These are phyloP conservation scores for Amaurobius ferox DNA, from an alignment of 2,888 invertebrate genomes.

Conservation along the genomic window DNA sequence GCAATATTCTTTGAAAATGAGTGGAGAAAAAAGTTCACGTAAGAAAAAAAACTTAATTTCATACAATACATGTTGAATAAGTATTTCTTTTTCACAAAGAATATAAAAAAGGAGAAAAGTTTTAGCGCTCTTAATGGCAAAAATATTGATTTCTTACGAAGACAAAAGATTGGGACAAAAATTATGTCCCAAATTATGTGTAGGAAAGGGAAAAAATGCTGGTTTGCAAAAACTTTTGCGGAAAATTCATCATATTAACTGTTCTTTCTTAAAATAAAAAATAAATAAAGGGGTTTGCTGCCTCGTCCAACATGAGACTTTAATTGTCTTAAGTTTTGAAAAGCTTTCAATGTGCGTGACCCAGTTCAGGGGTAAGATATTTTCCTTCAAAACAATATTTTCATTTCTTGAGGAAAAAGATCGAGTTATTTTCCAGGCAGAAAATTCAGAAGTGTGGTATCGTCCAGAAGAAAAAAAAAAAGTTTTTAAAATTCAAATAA, in stretches of 20 bases:
- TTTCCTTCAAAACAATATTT: conserved; percentile 20
- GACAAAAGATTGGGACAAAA: conserved; percentile 32
- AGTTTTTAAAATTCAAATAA: too few relatives aligned
- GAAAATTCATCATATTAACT: conserved; percentile 26
- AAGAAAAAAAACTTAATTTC: conserved; percentile 25
- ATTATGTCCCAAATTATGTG: background rate
- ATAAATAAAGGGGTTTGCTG: conserved; percentile 29
- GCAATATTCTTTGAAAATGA: background rate
- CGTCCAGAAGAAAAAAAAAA: too few relatives aligned
- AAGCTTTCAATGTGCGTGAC: conserved; percentile 43
- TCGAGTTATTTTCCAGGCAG: conserved; percentile 33
- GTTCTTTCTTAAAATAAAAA: conserved; percentile 41
- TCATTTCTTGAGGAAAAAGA: conserved; percentile 24
- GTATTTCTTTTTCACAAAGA: conserved; percentile 13
- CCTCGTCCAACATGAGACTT: conserved; percentile 37
- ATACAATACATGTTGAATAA: conserved; percentile 14
- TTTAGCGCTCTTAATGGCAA: conserved; percentile 31
- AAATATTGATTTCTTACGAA: conserved; percentile 48
- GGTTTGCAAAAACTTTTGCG: conserved; percentile 20
- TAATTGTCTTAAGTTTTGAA: conserved; percentile 60
- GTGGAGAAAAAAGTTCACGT: background rate
- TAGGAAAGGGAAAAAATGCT: conserved; percentile 11
- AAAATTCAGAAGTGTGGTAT: conserved; percentile 21
- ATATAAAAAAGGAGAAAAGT: conserved; percentile 20
- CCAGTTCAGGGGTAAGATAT: conserved; percentile 17